Percentiles rank a stretch among this genome's conserved stretches.
Evolutionary conservation across 2,113 vertebrate genomes (phyloP).

Genomic region (Meriones unguiculatus): DNA sequence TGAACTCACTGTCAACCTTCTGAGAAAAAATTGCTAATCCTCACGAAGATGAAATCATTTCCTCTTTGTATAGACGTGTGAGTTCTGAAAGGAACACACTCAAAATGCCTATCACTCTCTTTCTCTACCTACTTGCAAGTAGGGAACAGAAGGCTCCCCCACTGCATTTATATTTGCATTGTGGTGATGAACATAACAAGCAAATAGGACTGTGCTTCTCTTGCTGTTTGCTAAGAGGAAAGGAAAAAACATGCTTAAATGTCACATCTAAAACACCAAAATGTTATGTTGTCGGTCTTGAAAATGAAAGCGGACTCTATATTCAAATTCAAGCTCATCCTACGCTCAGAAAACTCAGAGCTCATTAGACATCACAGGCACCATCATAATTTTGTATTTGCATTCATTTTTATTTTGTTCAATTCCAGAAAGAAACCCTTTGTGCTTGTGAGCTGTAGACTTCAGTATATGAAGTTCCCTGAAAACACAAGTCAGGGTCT

Average conservation of each 20-base stretch:
- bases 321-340: background rate
- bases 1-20: constrained; percentile 50
- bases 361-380: background rate
- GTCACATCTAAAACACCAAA: constrained; percentile 22
- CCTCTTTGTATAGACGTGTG: background rate
- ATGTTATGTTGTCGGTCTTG: background rate
- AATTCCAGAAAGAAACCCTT: background rate
- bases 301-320: constrained; percentile 36
- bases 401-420: constrained; percentile 7
- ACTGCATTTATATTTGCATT: background rate
- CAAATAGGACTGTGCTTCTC: background rate
- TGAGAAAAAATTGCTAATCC: background rate
- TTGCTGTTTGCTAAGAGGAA: constrained; percentile 18
- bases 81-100: background rate
- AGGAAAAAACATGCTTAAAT: constrained; percentile 32
- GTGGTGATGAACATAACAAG: background rate
- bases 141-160: background rate
- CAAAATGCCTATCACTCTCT: background rate
- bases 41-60: background rate
- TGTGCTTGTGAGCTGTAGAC: constrained; percentile 23
- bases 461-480: constrained; percentile 13
- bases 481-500: background rate
- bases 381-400: background rate
- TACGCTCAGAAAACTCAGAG: background rate
- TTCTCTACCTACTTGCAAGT: background rate